Base-by-base conservation (phyloP, 2,888 invertebrate genomes). In the Anthrax anthrax region DNA sequence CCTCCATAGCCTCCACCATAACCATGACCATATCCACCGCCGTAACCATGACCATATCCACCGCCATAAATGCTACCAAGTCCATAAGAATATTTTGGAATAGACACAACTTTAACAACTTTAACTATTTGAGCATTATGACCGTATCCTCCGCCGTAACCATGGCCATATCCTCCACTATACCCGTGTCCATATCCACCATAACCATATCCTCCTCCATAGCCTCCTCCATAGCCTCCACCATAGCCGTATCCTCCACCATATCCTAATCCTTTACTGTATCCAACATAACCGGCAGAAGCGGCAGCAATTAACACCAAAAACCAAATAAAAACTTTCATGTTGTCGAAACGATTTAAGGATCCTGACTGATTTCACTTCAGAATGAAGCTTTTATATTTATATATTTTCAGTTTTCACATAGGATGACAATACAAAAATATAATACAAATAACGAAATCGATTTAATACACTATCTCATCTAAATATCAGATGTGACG, bases 181-280 rank as follows among this genome's bases (percentile, higher is more conserved):
- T 34, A 14, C 5, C 34, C 12, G 10, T 12, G 6, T 3, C 13
- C 34, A 17, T 23, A 14, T 34, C n/a, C n/a, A 34, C n/a, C 12
- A n/a, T 12, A 12, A 9, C n/a, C n/a, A 9, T 12, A 3, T 34
- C 34, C 34, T 4, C 4, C 4, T n/a, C 34, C 12, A 9, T 50
- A 51, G 5, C 53, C 52, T 14, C 51, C 51, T 23, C 55, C 48
- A 43, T 47, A 43, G 12, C 45, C 17, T 16, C 50, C 44, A 43
- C 45, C 48, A 23, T 54, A 54, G 27, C 48, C 54, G 45, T 51
- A 53, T 39, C 55, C 55, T 13, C 51, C 50, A 3, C 52, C 49
- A 40, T 47, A 53, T 16, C 56, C 55, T 19, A 51, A 53, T 1
- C 53, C 55, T 17, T 52, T 48, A 39, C 52, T 52, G 37, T 50